Evolutionary conservation across 2,888 invertebrate species (phyloP).

Genomic region (Apocheima hispidaria): DNA sequence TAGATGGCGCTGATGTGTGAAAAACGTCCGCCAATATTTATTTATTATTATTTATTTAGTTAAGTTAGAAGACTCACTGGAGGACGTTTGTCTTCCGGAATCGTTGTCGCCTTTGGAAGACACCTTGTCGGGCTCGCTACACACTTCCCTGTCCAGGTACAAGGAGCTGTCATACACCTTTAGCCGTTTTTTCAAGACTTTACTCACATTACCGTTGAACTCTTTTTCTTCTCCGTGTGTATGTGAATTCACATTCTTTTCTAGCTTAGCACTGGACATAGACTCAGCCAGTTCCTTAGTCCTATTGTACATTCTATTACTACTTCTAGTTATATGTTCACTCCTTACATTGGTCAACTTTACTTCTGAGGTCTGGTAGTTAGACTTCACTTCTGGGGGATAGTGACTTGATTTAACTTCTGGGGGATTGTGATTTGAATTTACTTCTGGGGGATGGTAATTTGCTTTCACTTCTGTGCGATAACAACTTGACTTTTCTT

Average conservation of each 20-base stretch:
- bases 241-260: constrained; percentile 1
- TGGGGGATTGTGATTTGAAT: neutral
- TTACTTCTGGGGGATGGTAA: neutral
- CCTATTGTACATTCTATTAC: neutral
- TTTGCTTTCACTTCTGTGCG: neutral
- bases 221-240: neutral
- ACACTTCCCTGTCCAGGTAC: constrained; percentile 1
- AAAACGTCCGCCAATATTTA: too few species aligned
- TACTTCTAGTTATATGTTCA: neutral
- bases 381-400: constrained; percentile 10
- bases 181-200: constrained; percentile 60
- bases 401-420: neutral
- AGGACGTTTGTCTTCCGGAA: constrained; percentile 62
- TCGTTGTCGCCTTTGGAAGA: constrained; percentile 54
- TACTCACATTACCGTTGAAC: constrained; percentile 50
- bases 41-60: too few species aligned
- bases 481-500: neutral
- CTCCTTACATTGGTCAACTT: neutral
- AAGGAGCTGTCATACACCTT: constrained; percentile 49
- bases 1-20: too few species aligned
- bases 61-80: constrained; percentile 58
- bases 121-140: constrained; percentile 28
- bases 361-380: neutral
- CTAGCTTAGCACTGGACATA: neutral
- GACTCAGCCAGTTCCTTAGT: constrained; percentile 1